Evolutionary conservation across 1,140 invertebrate genomes (phyloP), one percentile per base, ranked within the genome.

Genomic region (Oscheius sp.): DNA sequence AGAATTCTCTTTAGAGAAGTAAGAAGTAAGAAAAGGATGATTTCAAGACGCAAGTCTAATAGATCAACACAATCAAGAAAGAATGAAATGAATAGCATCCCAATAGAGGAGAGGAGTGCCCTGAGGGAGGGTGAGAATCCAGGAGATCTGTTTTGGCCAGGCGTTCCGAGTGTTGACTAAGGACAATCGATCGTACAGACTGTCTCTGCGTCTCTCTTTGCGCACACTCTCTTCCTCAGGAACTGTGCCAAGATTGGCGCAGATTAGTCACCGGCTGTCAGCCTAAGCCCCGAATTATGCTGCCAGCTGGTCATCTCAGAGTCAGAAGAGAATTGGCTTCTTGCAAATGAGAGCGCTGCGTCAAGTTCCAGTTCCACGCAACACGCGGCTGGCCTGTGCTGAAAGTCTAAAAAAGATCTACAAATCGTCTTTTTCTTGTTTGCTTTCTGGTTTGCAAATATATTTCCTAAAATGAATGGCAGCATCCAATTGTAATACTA

Each of bases 261-360:
- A 55, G 49, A 55, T 55, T 55, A 55, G 49, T 55, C 49, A 55
- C 15, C 49, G 49, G 49, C 49, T 55, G 49, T 55, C 49, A 55
- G 7, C 49, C n/a, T n/a, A n/a, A n/a, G n/a, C n/a, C n/a, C n/a
- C 23, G 49, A 23, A 55, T 20, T 55, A 55, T 20, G 49, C 49
- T n/a, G 28, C 49, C 49, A 55, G 49, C 49, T 55, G 49, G 49
- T 26, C 49, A 55, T 23, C 38, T n/a, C n/a, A 42, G 38, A 42
- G 38, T 42, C 38, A 42, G 38, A 42, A n/a, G n/a, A n/a, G n/a
- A n/a, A n/a, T n/a, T n/a, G n/a, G n/a, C n/a, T n/a, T n/a, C n/a
- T n/a, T n/a, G n/a, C n/a, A n/a, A n/a, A n/a, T n/a, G n/a, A n/a
- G n/a, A n/a, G n/a, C n/a, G n/a, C n/a, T n/a, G n/a, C n/a, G n/a